These are phyloP conservation scores for Leucoraja ocellata DNA, from an alignment of 2,797 vertebrate species.

Conservation along the genomic window DNA sequence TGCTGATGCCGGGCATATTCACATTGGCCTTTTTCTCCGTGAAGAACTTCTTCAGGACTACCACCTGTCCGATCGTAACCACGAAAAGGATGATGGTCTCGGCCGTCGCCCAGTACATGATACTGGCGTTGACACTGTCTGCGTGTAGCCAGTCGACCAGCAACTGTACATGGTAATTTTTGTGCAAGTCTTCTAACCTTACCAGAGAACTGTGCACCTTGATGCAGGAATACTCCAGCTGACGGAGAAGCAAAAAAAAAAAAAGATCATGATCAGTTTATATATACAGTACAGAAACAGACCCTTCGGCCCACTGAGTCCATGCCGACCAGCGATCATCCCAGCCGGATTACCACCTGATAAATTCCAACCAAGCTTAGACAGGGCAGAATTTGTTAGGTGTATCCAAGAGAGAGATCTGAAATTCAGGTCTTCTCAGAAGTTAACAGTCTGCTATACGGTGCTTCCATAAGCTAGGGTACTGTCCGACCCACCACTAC, in stretches of 20 bases:
- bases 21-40: conserved; percentile 60
- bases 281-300: no score
- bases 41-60: conserved; percentile 83
- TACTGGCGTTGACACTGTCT: conserved; percentile 66
- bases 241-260: not conserved
- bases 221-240: conserved; percentile 80
- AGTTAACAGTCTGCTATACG: no score
- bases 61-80: conserved; percentile 76
- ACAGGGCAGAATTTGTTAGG: no score
- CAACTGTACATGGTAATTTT: conserved; percentile 73
- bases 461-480: no score
- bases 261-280: not conserved
- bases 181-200: conserved; percentile 72
- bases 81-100: conserved; percentile 70
- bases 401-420: no score
- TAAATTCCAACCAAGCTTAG: no score
- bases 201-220: conserved; percentile 79
- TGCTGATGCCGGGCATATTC: conserved; percentile 46
- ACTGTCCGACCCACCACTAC: no score
- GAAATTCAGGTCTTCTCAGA: no score
- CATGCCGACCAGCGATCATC: no score
- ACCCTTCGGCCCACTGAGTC: no score
- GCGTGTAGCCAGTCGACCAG: conserved; percentile 73
- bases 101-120: conserved; percentile 76
- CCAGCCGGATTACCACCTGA: no score